Conservation (phyloP, 2,113 vertebrate species). For the Pedionomus torquatus region DNA sequence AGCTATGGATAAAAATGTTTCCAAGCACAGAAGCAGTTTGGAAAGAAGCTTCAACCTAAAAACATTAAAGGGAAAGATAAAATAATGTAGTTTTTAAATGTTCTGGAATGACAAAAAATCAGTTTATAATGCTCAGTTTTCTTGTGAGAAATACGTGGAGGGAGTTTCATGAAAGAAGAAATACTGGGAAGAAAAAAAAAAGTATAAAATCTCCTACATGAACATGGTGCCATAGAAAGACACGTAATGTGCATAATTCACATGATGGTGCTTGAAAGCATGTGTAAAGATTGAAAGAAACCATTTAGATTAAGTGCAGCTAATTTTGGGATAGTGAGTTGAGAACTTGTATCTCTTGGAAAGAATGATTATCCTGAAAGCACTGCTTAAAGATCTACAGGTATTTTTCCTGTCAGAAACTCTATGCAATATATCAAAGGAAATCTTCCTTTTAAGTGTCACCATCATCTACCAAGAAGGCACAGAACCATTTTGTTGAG, state of each 20-base stretch:
- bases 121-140: neutral
- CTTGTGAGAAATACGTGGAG: neutral
- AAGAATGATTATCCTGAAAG: neutral
- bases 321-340: neutral
- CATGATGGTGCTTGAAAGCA: neutral
- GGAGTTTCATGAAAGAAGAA: neutral
- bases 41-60: neutral
- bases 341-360: neutral
- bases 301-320: neutral
- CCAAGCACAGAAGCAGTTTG: neutral
- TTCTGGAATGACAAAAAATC: neutral
- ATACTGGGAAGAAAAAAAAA: rapidly evolving
- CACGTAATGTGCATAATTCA: neutral
- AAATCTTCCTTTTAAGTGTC: neutral
- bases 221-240: neutral
- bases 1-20: neutral
- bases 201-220: neutral
- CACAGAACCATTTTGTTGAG: neutral
- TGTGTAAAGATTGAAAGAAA: neutral
- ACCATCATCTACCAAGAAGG: neutral
- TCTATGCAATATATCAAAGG: neutral
- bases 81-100: neutral
- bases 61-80: neutral
- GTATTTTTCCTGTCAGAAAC: neutral
- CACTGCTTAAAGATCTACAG: neutral